A percentile compares a stretch with the other conserved stretches of the same genome.
Conservation (phyloP, 1,140 invertebrate species). For the Kradibia gibbosae region DNA sequence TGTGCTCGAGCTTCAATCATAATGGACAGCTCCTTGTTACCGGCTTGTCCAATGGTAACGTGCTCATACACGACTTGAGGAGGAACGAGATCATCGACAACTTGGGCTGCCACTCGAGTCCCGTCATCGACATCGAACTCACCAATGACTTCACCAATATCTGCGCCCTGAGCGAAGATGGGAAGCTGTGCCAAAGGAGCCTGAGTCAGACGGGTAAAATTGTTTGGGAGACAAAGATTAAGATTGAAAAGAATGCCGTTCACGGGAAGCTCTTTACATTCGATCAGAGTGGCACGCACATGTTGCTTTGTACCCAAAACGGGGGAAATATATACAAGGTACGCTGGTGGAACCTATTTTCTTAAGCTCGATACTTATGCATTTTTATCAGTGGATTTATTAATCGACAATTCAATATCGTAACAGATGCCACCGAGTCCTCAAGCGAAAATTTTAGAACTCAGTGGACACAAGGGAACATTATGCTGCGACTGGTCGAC, state of each 20-base stretch:
- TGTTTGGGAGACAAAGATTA: constrained; percentile 71
- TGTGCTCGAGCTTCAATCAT: constrained; percentile 78
- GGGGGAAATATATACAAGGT: constrained; percentile 79
- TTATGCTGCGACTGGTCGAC: constrained; percentile 79
- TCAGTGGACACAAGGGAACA: constrained; percentile 75
- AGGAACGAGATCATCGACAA: constrained; percentile 76
- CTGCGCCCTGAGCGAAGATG: constrained; percentile 75
- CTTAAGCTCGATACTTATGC: background rate
- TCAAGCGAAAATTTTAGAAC: constrained; percentile 72
- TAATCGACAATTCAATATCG: constrained; percentile 15
- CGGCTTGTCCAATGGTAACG: constrained; percentile 77
- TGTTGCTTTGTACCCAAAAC: constrained; percentile 75
- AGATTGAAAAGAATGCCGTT: constrained; percentile 69
- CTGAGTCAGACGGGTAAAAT: constrained; percentile 73
- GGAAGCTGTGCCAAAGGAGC: constrained; percentile 75
- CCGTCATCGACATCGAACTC: constrained; percentile 74
- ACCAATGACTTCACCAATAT: constrained; percentile 76
- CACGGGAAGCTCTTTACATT: constrained; percentile 75
- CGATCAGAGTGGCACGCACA: constrained; percentile 76
- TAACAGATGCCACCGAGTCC: constrained; percentile 68
- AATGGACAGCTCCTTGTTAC: constrained; percentile 79
- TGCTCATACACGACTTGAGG: constrained; percentile 76
- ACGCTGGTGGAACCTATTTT: constrained; percentile 44
- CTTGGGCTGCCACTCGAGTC: constrained; percentile 72
- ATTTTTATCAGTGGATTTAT: background rate